phyloP scores from a whole-genome alignment of 2,888 invertebrate genomes.

The Nasonia oneida region DNA sequence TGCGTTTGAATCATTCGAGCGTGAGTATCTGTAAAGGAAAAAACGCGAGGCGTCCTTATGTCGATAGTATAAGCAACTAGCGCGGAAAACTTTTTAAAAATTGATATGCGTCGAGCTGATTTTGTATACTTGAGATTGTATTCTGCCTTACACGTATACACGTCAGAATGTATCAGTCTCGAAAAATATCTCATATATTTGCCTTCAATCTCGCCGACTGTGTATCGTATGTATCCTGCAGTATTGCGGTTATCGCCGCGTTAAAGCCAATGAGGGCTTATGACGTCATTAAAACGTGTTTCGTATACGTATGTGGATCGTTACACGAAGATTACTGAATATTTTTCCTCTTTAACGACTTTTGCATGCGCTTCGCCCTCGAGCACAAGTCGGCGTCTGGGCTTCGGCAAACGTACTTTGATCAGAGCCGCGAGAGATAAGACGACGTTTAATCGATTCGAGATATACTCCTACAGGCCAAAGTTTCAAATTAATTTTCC shows the following conservation, averaged over 20 bases:
- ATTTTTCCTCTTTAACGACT: too few relatives aligned
- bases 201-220: constrained; percentile 20
- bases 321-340: neutral
- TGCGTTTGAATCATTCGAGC: neutral
- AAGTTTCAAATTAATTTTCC: neutral
- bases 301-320: neutral
- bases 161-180: neutral
- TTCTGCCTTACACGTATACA: neutral
- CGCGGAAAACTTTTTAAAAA: constrained; percentile 23
- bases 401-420: too few relatives aligned
- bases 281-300: constrained; percentile 35
- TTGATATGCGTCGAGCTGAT: too few relatives aligned
- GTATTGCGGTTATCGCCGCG: constrained; percentile 41
- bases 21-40: neutral
- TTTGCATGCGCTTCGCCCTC: too few relatives aligned
- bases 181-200: constrained; percentile 3
- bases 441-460: neutral
- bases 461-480: neutral
- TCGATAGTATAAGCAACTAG: neutral
- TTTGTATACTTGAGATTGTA: neutral
- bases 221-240: constrained; percentile 50
- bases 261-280: constrained; percentile 36
- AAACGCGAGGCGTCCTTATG: neutral
- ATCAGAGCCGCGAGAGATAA: neutral
- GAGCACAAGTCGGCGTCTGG: too few relatives aligned